Base-by-base conservation (phyloP, 1,140 invertebrate genomes). In the Matsumurasca onukii region DNA sequence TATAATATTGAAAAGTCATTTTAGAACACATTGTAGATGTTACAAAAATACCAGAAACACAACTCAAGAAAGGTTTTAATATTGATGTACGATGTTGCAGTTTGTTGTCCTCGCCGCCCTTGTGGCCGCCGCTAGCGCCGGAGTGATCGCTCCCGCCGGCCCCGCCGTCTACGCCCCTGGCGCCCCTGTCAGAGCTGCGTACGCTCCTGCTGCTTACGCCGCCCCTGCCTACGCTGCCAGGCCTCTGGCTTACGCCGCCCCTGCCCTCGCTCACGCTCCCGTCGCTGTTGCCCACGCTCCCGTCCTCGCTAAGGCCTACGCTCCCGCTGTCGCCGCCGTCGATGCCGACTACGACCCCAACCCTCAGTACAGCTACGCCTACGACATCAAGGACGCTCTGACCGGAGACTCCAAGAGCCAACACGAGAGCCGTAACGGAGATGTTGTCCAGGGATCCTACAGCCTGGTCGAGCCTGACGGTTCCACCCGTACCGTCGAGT, bases 261-360 rank as follows among this genome's bases (percentile, higher is more conserved):
- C 45, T 48, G 67, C 80, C 80, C 62, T 81, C 79, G 71, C 76
- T 77, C 20, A 24, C 51, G 64, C 79, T 77, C 25, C 70, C 79
- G 63, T 61, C 31, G 77, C 76, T n/a, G 66, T 63, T 13, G 69
- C 70, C 31, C 64, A 59, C 20, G 75, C 81, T 30, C 72, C 80
- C 82, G 3, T 67, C 3, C 17, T 69, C 15, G 63, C 66, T 20
- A 45, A 45, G 34, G 75, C 77, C 9, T 27, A 31, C 25, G 29
- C 66, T 15, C 39, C 48, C 34, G 78, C 78, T 79, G 68, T 75
- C n/a, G 74, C 75, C 9, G 73, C 77, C 3, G 76, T 76, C 66
- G 77, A 77, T 39, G 71, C 71, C 15, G n/a, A n/a, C n/a, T n/a
- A n/a, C n/a, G n/a, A n/a, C n/a, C n/a, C n/a, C n/a, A n/a, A n/a